These are phyloP conservation scores for Hucho hucho DNA, from an alignment of 2,113 vertebrate species.

Conservation along the genomic window DNA sequence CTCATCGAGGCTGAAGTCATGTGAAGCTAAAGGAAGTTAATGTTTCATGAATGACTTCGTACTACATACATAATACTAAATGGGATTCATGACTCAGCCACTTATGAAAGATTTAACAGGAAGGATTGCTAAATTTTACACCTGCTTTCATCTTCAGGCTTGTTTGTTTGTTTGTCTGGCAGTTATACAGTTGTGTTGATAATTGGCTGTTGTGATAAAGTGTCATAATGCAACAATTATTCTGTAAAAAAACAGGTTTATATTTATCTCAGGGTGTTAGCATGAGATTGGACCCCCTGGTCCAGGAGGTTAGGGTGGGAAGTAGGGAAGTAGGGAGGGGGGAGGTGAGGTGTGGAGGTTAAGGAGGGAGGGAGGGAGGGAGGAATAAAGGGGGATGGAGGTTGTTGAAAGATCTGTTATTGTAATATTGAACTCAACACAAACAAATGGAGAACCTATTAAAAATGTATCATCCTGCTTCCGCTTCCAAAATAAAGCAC, in stretches of 20 bases:
- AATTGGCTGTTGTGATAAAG: constrained; percentile 36
- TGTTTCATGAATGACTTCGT: constrained; percentile 55
- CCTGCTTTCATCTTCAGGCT: constrained; percentile 43
- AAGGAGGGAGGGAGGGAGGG: neutral
- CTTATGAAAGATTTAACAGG: constrained; percentile 46
- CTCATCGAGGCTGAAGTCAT: too few species aligned
- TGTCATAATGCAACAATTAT: neutral
- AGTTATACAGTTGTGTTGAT: constrained; percentile 37
- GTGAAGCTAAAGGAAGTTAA: too few species aligned
- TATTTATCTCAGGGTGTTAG: constrained; percentile 23
- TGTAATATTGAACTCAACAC: constrained; percentile 42
- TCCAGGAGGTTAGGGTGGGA: neutral
- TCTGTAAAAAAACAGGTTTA: too few species aligned
- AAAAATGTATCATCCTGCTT: constrained; percentile 61
- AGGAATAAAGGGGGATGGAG: neutral
- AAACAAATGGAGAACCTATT: constrained; percentile 53
- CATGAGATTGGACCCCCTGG: neutral
- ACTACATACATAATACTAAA: constrained; percentile 54
- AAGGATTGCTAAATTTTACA: constrained; percentile 18
- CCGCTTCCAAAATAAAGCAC: constrained; percentile 55
- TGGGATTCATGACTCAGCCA: constrained; percentile 41
- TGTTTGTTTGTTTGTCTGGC: constrained; percentile 20
- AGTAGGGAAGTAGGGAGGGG: neutral
- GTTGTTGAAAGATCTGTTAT: constrained; percentile 38
- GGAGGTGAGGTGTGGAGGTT: neutral